phyloP scores from a whole-genome alignment of 2,888 invertebrate species.

The Microctonus hyperodae region DNA sequence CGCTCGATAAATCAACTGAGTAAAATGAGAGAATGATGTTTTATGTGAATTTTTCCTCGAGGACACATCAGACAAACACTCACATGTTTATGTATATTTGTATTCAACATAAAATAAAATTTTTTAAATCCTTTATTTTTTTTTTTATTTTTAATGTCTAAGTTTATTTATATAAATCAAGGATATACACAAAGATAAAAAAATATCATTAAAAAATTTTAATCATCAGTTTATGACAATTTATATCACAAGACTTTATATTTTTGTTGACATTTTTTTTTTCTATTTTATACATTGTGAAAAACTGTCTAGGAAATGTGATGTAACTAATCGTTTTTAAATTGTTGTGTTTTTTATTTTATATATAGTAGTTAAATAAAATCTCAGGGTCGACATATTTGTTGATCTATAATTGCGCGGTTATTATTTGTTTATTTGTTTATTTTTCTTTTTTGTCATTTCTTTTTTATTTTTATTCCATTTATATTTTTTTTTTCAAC shows the following conservation, averaged over 20 bases:
- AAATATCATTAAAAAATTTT: neutral
- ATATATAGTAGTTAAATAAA: constrained; percentile 27
- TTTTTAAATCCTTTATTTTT: neutral
- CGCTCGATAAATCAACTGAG: constrained; percentile 12
- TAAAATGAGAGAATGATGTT: neutral
- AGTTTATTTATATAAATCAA: neutral
- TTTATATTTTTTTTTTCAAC: neutral
- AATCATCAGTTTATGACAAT: neutral
- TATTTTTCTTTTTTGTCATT: neutral
- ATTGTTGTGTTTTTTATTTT: constrained; percentile 14
- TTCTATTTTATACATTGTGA: neutral
- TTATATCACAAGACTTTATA: neutral
- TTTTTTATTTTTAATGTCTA: neutral
- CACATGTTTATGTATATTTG: neutral
- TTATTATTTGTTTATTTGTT: too few relatives aligned
- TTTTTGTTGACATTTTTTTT: neutral
- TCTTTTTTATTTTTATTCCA: constrained; percentile 3
- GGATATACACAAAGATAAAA: neutral
- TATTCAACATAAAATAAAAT: neutral
- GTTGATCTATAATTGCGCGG: constrained; percentile 24
- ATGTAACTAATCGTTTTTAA: constrained; percentile 22
- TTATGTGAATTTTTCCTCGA: neutral
- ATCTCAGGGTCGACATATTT: constrained; percentile 34
- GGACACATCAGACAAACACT: neutral
- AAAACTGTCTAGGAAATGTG: constrained; percentile 19